phyloP scores from a whole-genome alignment of 2,113 vertebrate species.

The Rafetus swinhoei region DNA sequence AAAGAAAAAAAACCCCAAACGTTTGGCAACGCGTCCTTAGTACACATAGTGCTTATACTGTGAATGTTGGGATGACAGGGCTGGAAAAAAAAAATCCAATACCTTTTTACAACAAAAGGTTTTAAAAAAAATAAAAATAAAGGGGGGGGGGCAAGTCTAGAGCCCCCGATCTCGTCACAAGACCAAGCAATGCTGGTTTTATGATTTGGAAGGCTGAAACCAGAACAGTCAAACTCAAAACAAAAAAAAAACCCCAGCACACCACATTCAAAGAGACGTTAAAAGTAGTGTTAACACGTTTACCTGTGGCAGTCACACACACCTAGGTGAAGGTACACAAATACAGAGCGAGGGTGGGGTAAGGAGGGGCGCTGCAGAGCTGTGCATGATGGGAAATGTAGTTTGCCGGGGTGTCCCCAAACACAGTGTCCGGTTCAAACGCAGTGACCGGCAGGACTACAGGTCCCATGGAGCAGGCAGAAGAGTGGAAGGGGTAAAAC shows the following conservation, averaged over 20 bases:
- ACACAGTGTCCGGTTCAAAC: slow-evolving; percentile 14
- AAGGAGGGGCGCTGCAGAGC: slow-evolving; percentile 57
- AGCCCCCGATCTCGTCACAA: slow-evolving; percentile 73
- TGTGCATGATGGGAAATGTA: slow-evolving; percentile 83
- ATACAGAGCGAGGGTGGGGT: neutral
- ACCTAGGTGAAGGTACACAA: slow-evolving; percentile 55
- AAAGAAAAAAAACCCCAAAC: slow-evolving; percentile 63
- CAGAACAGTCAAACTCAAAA: slow-evolving; percentile 61
- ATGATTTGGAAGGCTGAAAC: slow-evolving; percentile 73
- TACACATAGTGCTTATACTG: slow-evolving; percentile 87
- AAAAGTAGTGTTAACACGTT: slow-evolving; percentile 26
- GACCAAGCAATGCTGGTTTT: slow-evolving; percentile 84
- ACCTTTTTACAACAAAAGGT: slow-evolving; percentile 98
- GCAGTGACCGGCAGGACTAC: neutral
- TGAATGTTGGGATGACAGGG: slow-evolving; percentile 81
- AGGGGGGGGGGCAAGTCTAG: slow-evolving; percentile 67
- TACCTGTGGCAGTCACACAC: slow-evolving; percentile 52
- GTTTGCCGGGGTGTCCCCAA: slow-evolving; percentile 66
- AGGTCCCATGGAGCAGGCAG: neutral
- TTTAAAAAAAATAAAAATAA: slow-evolving; percentile 22
- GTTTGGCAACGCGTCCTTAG: slow-evolving; percentile 87
- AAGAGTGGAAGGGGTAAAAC: slow-evolving; percentile 9
- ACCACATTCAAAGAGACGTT: neutral
- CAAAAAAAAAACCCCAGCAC: neutral
- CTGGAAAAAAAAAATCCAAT: slow-evolving; percentile 62